phyloP scores from a whole-genome alignment of 2,888 invertebrate genomes.

The Hypomecis atomaria region DNA sequence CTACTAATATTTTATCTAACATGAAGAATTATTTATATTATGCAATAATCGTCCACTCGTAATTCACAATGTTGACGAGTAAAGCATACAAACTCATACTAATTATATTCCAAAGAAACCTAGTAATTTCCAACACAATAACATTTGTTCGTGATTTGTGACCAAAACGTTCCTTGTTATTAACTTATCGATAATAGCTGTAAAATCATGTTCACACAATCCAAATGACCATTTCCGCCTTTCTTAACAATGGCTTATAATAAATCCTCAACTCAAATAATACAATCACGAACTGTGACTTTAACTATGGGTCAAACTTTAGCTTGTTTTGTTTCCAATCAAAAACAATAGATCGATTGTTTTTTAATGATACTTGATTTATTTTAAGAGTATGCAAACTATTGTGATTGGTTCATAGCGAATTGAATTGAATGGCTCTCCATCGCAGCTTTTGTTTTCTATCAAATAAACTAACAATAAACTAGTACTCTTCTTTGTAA shows the following conservation, averaged over 20 bases:
- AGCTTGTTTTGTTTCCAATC: constrained; percentile 19
- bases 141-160: constrained; percentile 20
- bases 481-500: constrained; percentile 6
- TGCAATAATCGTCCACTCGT: too few relatives aligned
- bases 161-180: constrained; percentile 22
- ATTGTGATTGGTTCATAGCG: constrained; percentile 42
- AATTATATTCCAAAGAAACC: constrained; percentile 4
- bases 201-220: constrained; percentile 29
- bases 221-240: constrained; percentile 21
- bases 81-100: background rate
- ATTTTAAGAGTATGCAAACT: constrained; percentile 38
- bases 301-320: constrained; percentile 16
- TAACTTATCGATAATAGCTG: constrained; percentile 25
- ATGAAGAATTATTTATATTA: too few relatives aligned
- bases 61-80: too few relatives aligned
- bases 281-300: constrained; percentile 15
- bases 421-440: constrained; percentile 43
- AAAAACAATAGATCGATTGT: constrained; percentile 41
- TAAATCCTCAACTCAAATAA: constrained; percentile 25
- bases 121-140: constrained; percentile 2
- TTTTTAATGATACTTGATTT: constrained; percentile 37
- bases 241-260: constrained; percentile 27
- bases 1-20: too few relatives aligned
- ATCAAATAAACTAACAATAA: constrained; percentile 36
- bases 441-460: constrained; percentile 47